phyloP scores from a whole-genome alignment of 2,113 vertebrate species.

The Corapipo altera region DNA sequence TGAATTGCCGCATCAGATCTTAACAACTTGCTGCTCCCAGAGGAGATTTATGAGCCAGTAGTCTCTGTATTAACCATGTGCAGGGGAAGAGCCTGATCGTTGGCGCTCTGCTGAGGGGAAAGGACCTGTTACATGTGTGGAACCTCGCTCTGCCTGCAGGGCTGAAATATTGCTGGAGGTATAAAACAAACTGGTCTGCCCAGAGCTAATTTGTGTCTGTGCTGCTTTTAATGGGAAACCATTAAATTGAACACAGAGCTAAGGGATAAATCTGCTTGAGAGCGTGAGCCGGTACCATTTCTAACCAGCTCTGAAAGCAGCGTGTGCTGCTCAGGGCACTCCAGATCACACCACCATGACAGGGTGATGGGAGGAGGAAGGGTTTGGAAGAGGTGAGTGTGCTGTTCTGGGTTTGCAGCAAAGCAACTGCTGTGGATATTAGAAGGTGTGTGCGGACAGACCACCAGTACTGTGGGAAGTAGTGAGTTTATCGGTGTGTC shows the following conservation, averaged over 20 bases:
- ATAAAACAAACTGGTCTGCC: not conserved
- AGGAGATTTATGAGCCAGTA: not conserved
- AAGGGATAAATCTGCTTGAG: not conserved
- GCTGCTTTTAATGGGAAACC: conserved; percentile 17
- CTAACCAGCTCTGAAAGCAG: not conserved
- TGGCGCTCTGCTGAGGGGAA: not conserved
- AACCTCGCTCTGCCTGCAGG: accelerated
- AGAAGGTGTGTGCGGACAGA: not conserved
- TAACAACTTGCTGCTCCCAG: not conserved
- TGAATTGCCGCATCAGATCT: not conserved
- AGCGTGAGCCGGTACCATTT: not conserved
- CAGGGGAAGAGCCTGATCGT: not conserved
- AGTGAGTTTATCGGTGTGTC: not conserved
- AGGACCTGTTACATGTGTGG: not conserved
- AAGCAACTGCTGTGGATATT: not conserved
- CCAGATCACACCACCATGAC: not conserved
- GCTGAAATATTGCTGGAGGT: not conserved
- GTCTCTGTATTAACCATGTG: not conserved
- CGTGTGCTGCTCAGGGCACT: accelerated
- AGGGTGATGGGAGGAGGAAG: not conserved
- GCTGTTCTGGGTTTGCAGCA: not conserved
- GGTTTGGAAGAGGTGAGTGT: not conserved
- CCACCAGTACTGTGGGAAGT: not conserved
- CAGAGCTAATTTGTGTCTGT: not conserved
- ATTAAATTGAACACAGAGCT: not conserved